phyloP scores from a whole-genome alignment of 2,113 vertebrate species.

The Spea bombifrons region DNA sequence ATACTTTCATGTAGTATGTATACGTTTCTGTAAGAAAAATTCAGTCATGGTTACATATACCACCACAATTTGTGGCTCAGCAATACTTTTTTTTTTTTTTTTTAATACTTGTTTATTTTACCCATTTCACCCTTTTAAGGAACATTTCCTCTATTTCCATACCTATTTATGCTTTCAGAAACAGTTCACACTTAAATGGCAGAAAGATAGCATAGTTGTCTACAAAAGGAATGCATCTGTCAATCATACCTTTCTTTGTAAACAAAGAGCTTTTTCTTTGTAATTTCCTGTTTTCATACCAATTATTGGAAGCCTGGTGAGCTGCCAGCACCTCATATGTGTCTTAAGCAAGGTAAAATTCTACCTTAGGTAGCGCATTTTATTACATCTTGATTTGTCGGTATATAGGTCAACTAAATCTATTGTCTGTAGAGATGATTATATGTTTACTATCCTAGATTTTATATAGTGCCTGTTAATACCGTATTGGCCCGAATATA shows the following conservation, averaged over 20 bases:
- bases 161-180: neutral
- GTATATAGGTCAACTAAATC: neutral
- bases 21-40: no score
- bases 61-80: neutral
- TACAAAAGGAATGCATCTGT: slow-evolving; percentile 6
- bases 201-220: neutral
- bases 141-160: neutral
- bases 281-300: slow-evolving; percentile 7
- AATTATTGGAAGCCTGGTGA: slow-evolving; percentile 4
- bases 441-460: no score
- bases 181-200: neutral
- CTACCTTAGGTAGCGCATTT: neutral
- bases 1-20: no score
- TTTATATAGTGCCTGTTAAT: no score
- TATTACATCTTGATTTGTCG: slow-evolving; percentile 1
- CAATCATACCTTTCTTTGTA: neutral
- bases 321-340: neutral
- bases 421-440: no score
- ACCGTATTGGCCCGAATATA: no score
- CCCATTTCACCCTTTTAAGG: neutral
- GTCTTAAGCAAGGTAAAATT: neutral
- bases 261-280: neutral
- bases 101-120: neutral
- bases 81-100: neutral
- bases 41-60: no score